Evolutionary conservation across 2,113 vertebrate genomes (phyloP), one percentile per base, ranked within the genome.

Genomic region (Stictonetta naevosa): DNA sequence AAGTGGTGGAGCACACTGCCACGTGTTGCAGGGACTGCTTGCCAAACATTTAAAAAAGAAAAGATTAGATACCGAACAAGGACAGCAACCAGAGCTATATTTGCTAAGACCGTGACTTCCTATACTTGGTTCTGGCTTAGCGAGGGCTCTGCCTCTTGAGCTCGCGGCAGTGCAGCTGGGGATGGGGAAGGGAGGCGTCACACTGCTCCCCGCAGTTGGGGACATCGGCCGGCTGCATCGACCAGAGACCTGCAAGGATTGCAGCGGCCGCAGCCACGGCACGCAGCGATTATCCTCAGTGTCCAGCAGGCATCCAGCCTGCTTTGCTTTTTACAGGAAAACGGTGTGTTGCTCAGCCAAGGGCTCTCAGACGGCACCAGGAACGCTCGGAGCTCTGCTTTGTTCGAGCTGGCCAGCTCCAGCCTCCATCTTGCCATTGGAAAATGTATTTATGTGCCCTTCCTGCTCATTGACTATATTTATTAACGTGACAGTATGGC

Each of bases 241-340:
- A 7, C 34, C 1, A 0, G 38, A 76, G 64, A 59, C 56, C 44
- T 4, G 12, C 3, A 0, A 1, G 23, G 34, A 36, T 46, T 7
- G 5, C n/a, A 71, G 76, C 0, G 0, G 74, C 44, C 25, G 2
- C 23, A 2, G 34, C 7, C 29, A 33, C 1, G 0, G 46, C 64
- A 36, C 3, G 2, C 0, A 0, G 18, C 1, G 11, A 68, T 66
- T 34, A 13, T 75, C 44, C 74, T 36, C 82, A 34, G 71, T 2
- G 10, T 28, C 64, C 76, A 59, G 50, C 1, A n/a, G 4, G 5
- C 80, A 6, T 8, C 58, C 62, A 38, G 28, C 11, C 42, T 29
- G 7, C n/a, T 90, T 19, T 31, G 36, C 13, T 88, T 87, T 92
- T 46, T 19, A 40, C 25, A 62, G 20, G 17, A 81, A 71, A 59